phyloP scores from a whole-genome alignment of 2,888 invertebrate species.

The Perithous albicinctus region DNA sequence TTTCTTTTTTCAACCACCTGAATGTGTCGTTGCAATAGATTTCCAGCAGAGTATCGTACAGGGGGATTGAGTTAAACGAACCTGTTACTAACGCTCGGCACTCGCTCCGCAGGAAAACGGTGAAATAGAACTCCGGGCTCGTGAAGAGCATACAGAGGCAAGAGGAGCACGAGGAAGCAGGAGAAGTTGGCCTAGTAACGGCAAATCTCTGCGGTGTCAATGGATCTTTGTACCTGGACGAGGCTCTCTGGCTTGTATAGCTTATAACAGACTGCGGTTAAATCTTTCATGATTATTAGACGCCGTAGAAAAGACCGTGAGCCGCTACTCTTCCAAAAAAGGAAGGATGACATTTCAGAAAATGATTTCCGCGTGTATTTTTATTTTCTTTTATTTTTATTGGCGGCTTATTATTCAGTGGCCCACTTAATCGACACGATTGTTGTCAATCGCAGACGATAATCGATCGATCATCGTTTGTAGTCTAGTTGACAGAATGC shows the following conservation, averaged over 20 bases:
- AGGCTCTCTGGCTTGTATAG: constrained; percentile 15
- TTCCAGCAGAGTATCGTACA: background rate
- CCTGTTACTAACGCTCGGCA: constrained; percentile 8
- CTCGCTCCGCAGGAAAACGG: constrained; percentile 65
- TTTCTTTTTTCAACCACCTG: too few relatives aligned
- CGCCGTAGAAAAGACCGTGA: background rate
- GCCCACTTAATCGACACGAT: constrained; percentile 19
- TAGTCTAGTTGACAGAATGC: background rate
- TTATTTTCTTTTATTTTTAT: background rate
- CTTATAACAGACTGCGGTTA: constrained; percentile 4
- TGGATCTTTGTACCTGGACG: constrained; percentile 62
- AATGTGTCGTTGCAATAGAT: background rate
- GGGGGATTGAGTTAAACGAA: background rate
- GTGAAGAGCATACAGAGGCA: background rate
- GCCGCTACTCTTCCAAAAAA: background rate
- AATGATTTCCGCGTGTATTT: background rate
- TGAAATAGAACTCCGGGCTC: constrained; percentile 71
- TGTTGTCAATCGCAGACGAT: constrained; percentile 5
- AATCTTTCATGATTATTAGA: background rate
- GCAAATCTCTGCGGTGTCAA: constrained; percentile 73
- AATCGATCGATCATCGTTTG: constrained; percentile 36
- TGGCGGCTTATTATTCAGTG: background rate
- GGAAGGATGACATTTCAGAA: background rate
- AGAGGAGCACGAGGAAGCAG: constrained; percentile 28
- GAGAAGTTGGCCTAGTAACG: constrained; percentile 78